Percentiles rank a stretch among this genome's conserved stretches.
Evolutionary conservation across 2,113 vertebrate species (phyloP).

Genomic region (Addax nasomaculatus): DNA sequence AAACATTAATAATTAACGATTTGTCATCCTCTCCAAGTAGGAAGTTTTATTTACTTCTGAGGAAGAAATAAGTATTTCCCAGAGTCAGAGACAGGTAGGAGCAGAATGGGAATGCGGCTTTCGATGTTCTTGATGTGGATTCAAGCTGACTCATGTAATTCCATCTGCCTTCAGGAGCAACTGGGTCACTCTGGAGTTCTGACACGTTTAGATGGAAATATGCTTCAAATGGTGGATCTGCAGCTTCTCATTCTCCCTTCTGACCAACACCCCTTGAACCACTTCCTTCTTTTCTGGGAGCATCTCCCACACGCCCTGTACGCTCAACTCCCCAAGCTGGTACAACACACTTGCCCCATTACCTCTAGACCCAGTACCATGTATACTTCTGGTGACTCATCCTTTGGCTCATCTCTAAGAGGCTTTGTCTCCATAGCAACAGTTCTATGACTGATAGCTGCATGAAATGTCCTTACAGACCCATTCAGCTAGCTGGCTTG

Average conservation of each 20-base stretch:
- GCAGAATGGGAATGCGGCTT: conserved; percentile 9
- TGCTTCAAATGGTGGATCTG: not conserved
- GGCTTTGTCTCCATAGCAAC: not conserved
- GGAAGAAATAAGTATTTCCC: conserved; percentile 39
- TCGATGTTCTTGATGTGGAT: not conserved
- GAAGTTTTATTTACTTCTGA: conserved; percentile 49
- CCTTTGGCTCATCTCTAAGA: not conserved
- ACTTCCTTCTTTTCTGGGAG: not conserved
- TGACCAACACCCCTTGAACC: not conserved
- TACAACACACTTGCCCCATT: not conserved
- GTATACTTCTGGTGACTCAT: not conserved
- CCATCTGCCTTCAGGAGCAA: not conserved
- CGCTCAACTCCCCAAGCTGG: not conserved
- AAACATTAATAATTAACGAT: conserved; percentile 54
- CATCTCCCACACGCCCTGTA: not conserved
- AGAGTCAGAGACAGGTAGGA: not conserved
- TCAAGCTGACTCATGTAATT: not conserved
- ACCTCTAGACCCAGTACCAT: not conserved
- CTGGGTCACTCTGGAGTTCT: not conserved
- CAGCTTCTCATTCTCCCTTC: not conserved
- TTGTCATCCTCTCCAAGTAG: conserved; percentile 2
- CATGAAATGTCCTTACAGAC: not conserved
- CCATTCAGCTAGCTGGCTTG: not conserved
- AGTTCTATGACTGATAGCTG: not conserved
- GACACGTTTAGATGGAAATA: not conserved